Conservation (phyloP, 2,113 vertebrate species). For the Mesocricetus auratus region DNA sequence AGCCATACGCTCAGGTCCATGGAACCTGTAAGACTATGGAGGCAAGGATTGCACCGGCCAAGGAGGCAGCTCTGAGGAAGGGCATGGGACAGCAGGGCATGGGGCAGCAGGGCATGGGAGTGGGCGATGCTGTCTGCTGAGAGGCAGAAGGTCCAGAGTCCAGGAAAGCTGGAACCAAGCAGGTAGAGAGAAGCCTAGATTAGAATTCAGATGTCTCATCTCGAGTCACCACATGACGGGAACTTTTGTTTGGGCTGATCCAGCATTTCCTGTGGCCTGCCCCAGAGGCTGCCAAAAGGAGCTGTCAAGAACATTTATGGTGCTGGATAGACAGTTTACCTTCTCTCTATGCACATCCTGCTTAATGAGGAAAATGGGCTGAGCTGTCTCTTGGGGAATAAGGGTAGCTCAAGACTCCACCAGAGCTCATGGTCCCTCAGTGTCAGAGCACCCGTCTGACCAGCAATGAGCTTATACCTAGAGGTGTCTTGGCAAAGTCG, state of each 20-base stretch:
- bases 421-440: background rate
- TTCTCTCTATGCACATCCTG: background rate
- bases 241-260: background rate
- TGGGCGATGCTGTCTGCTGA: background rate
- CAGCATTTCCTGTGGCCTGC: conserved; percentile 46
- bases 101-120: background rate
- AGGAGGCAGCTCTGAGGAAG: background rate
- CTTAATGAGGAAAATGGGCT: conserved; percentile 30
- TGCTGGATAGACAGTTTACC: background rate
- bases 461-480: background rate
- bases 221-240: background rate
- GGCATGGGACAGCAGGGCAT: background rate
- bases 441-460: background rate
- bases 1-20: background rate
- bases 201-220: background rate
- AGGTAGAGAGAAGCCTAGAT: background rate
- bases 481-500: background rate
- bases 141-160: background rate
- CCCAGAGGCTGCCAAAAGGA: conserved; percentile 13
- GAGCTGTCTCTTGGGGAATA: background rate
- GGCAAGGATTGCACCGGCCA: background rate
- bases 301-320: conserved; percentile 31
- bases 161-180: background rate
- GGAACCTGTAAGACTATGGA: background rate
- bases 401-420: background rate